Evolutionary conservation across 2,797 vertebrate genomes (phyloP).

Genomic region (Acropternis orthonyx): DNA sequence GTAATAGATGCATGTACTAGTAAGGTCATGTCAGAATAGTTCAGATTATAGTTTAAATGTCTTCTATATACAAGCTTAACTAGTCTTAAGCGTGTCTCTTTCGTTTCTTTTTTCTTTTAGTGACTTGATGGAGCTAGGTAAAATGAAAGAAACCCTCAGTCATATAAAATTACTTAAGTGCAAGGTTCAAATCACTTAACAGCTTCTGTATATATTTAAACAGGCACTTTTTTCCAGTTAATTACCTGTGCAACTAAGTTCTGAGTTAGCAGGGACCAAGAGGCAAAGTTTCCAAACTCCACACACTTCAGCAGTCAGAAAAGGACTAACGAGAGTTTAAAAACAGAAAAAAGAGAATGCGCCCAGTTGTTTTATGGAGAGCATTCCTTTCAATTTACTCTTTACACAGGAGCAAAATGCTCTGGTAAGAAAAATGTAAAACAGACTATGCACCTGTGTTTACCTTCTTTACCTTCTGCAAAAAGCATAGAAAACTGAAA

Average conservation of each 20-base stretch:
- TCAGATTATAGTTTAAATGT: background rate
- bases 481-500: background rate
- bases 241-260: background rate
- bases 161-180: background rate
- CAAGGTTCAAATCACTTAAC: background rate
- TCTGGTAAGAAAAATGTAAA: background rate
- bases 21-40: background rate
- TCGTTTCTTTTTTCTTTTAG: background rate
- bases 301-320: background rate
- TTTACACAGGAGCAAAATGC: background rate
- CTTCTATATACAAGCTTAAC: background rate
- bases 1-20: background rate
- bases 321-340: background rate
- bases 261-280: background rate
- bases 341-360: background rate
- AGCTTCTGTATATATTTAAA: background rate
- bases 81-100: background rate
- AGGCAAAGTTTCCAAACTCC: background rate
- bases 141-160: background rate
- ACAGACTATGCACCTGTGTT: background rate
- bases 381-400: background rate
- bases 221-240: background rate
- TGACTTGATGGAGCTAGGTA: background rate
- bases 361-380: background rate
- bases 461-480: background rate